These are phyloP conservation scores for Plusia festucae DNA, from an alignment of 2,888 invertebrate species.

Conservation along the genomic window DNA sequence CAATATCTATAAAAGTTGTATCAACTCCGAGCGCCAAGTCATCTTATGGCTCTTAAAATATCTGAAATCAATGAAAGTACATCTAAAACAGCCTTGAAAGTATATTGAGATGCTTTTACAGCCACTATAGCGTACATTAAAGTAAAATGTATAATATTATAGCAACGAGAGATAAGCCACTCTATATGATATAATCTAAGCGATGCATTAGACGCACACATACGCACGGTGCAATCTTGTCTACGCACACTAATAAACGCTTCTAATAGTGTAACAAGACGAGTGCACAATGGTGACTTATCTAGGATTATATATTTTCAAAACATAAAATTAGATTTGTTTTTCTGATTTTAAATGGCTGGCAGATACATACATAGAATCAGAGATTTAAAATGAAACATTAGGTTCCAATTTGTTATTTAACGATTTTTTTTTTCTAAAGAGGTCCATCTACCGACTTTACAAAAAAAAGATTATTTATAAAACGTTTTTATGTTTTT, in stretches of 20 bases:
- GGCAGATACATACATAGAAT: neutral
- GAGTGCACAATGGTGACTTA: constrained; percentile 65
- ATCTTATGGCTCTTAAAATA: constrained; percentile 23
- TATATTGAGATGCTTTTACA: constrained; percentile 26
- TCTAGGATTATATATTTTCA: constrained; percentile 67
- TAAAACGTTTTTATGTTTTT: no score
- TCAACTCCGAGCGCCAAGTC: neutral
- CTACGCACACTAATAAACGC: constrained; percentile 64
- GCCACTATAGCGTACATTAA: constrained; percentile 34
- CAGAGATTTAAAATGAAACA: no score
- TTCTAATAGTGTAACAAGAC: constrained; percentile 73
- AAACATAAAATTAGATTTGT: neutral
- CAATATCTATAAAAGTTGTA: neutral
- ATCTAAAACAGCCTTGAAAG: constrained; percentile 29
- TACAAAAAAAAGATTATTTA: no score
- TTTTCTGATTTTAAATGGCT: neutral
- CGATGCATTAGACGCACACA: constrained; percentile 85
- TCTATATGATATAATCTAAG: constrained; percentile 79
- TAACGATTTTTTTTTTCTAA: no score
- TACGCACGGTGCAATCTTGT: constrained; percentile 66
- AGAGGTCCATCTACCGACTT: no score
- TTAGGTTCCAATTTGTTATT: no score
- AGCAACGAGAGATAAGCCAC: constrained; percentile 55
- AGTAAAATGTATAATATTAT: constrained; percentile 38
- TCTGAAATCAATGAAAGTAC: constrained; percentile 37